These are phyloP conservation scores for Centropus unirufus DNA, from an alignment of 2,113 vertebrate species.

Conservation along the genomic window DNA sequence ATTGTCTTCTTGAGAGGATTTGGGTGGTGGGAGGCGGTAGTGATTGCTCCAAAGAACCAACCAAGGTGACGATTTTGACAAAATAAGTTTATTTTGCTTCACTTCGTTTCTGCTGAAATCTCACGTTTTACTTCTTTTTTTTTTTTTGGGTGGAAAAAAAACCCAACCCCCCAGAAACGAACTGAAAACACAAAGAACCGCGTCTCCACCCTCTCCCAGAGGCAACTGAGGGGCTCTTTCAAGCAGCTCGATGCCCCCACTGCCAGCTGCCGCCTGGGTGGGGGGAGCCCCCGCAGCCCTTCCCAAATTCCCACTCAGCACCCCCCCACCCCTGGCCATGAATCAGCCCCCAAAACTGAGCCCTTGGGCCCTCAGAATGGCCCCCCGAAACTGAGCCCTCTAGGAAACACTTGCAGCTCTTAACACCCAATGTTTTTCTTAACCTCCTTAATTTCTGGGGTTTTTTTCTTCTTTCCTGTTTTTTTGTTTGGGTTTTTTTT, in stretches of 20 bases:
- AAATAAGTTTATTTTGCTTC: slow-evolving; percentile 64
- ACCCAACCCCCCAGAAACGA: neutral
- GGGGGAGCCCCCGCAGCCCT: neutral
- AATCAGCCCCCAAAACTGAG: neutral
- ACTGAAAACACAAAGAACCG: neutral
- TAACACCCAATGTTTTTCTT: neutral
- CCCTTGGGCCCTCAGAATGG: neutral
- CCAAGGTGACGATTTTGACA: slow-evolving; percentile 56
- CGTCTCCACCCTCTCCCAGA: neutral
- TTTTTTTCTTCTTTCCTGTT: neutral
- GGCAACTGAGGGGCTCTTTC: neutral
- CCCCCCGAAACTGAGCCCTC: neutral
- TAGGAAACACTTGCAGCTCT: neutral
- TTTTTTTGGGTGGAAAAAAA: neutral
- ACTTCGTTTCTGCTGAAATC: slow-evolving; percentile 3
- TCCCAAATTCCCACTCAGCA: neutral
- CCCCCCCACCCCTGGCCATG: neutral
- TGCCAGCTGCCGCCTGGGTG: neutral
- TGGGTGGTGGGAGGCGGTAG: neutral
- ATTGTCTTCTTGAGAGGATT: rapidly evolving
- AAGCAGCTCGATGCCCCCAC: neutral
- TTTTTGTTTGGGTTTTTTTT: slow-evolving; percentile 24
- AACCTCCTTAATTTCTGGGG: neutral
- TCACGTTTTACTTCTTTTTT: neutral
- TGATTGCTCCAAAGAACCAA: slow-evolving; percentile 4